Base-by-base conservation (phyloP, 2,113 vertebrate genomes). In the Elanus axillaris region DNA sequence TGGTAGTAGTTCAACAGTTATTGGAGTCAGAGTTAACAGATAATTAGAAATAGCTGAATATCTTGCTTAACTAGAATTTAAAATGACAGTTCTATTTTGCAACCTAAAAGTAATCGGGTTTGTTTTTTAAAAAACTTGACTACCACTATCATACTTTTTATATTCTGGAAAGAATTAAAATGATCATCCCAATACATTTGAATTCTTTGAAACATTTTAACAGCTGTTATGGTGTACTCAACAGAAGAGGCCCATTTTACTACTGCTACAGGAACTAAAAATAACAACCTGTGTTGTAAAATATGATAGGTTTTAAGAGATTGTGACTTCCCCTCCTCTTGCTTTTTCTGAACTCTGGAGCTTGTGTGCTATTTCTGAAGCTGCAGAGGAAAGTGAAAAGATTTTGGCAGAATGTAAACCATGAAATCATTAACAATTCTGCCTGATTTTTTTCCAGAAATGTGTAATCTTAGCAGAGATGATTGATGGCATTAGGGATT, bases 391-490 rank as follows among this genome's bases (percentile, higher is more conserved):
- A 94, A 83, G n/a, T 27, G 72, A 53, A 89, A 84, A 66, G 40
- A 75, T 91, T 85, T 73, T 96, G 91, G 58, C 73, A 94, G 91
- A 77, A 95, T 94, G 96, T 97, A 97, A 95, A 97, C 94, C 83
- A 91, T 85, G 58, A 69, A 58, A 87, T 85, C 80, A 91, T 97
- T 97, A 97, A 94, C 86, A 95, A 93, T 95, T 96, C 77, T 95
- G 89, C 40, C 86, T 84, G 90, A 66, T 95, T 97, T 95, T 76
- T 95, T 86, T 75, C 53, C 69, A 87, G 58, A 45, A 50, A 31
- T 73, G 36, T 82, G 56, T 82, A 94, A 95, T 95, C 83, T 60
- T 58, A 93, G 55, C 89, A 91, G 60, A 55, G 69, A 75, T 91
- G 96, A 97, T 73, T 58, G 93, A 97, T 96, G 77, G 73, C 43